These are phyloP conservation scores for Carduelis carduelis DNA, from an alignment of 2,797 vertebrate genomes.

Conservation along the genomic window DNA sequence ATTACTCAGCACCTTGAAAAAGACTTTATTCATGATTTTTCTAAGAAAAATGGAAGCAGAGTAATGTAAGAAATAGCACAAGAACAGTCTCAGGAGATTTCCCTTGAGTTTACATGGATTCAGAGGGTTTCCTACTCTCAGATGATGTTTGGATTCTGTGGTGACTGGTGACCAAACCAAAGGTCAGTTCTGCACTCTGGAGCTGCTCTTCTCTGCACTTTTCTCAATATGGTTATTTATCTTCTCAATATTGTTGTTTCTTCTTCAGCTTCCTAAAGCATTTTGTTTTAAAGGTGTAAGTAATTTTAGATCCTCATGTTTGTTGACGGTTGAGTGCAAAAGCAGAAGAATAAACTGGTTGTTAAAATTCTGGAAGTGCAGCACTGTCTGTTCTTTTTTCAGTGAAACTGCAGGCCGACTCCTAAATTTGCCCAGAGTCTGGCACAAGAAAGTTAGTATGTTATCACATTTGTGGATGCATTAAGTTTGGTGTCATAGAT, in stretches of 20 bases:
- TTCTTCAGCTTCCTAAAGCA: neutral
- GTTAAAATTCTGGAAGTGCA: slow-evolving; percentile 68
- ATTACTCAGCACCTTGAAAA: neutral
- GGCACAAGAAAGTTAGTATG: neutral
- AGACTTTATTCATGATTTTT: slow-evolving; percentile 33
- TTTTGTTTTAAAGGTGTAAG: slow-evolving; percentile 40
- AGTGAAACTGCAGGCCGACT: slow-evolving; percentile 16
- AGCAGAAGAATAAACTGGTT: slow-evolving; percentile 51
- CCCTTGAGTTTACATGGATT: neutral
- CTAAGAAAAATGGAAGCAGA: slow-evolving; percentile 44
- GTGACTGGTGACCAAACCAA: neutral
- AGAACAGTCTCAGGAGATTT: neutral
- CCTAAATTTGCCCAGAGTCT: neutral
- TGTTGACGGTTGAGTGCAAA: neutral
- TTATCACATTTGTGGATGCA: slow-evolving; percentile 10
- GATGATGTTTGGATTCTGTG: neutral
- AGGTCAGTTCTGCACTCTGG: neutral
- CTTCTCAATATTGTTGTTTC: neutral
- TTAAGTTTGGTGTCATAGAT: slow-evolving; percentile 54
- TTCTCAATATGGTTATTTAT: neutral
- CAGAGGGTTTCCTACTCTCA: neutral
- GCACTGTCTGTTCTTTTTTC: slow-evolving; percentile 39
- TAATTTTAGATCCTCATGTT: slow-evolving; percentile 27
- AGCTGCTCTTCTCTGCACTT: neutral
- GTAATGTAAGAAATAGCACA: slow-evolving; percentile 4